Percentiles rank a stretch among this genome's conserved stretches.
These are phyloP conservation scores for Dasyornis broadbenti DNA, from an alignment of 2,113 vertebrate genomes.

Conservation along the genomic window DNA sequence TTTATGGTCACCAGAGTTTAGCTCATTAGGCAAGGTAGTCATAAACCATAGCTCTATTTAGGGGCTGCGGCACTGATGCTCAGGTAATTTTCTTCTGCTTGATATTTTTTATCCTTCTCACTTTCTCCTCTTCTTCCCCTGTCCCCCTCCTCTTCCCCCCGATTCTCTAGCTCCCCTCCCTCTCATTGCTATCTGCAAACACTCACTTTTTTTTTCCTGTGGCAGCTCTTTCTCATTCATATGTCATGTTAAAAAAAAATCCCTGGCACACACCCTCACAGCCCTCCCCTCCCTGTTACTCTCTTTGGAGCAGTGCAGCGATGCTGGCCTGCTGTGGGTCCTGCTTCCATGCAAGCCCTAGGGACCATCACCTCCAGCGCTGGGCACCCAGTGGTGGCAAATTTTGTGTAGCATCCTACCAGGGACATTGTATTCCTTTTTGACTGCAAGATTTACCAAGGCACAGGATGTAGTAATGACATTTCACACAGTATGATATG, in stretches of 20 bases:
- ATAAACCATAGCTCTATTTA: conserved; percentile 75
- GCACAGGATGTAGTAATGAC: background rate
- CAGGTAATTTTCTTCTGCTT: conserved; percentile 22
- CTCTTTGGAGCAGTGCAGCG: background rate
- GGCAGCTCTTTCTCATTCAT: background rate
- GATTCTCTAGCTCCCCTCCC: background rate
- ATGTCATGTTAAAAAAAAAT: background rate
- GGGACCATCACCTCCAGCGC: background rate
- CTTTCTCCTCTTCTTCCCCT: background rate
- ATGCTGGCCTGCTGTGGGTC: background rate
- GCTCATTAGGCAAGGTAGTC: conserved; percentile 76
- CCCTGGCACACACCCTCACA: background rate
- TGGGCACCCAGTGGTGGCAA: background rate
- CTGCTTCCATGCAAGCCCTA: background rate
- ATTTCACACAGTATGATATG: conserved; percentile 57
- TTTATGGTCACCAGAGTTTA: conserved; percentile 85
- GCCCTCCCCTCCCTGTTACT: background rate
- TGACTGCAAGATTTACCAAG: conserved; percentile 25
- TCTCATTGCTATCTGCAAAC: background rate
- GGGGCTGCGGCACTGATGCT: conserved; percentile 20
- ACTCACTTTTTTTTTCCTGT: background rate
- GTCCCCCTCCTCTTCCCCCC: too few species aligned
- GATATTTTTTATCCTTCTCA: conserved; percentile 40
- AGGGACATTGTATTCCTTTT: background rate
- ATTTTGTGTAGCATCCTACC: background rate